A percentile compares a stretch with the other conserved stretches of the same genome.
phyloP scores from a whole-genome alignment of 2,888 invertebrate species.

The Autographa pulchrina region DNA sequence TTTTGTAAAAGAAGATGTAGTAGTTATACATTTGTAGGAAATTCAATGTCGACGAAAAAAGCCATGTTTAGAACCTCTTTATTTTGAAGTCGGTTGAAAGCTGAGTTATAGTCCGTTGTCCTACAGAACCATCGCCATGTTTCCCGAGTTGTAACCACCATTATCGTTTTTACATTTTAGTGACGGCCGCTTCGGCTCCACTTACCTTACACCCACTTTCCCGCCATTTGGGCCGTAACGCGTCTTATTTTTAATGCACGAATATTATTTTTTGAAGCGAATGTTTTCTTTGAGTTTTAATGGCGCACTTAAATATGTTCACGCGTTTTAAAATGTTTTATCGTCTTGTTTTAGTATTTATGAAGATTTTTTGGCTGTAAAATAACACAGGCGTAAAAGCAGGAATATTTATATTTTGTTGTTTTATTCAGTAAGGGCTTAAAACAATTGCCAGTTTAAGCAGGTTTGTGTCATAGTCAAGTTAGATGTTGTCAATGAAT shows the following conservation, averaged over 20 bases:
- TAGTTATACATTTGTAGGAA: no score
- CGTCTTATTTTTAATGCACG: slow-evolving; percentile 34
- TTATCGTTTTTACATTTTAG: slow-evolving; percentile 29
- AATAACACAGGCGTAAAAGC: background rate
- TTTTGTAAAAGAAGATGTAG: no score
- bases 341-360: slow-evolving; percentile 6
- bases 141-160: slow-evolving; percentile 27
- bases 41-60: no score
- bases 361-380: background rate
- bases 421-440: no score
- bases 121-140: background rate
- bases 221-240: slow-evolving; percentile 25
- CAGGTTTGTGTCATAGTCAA: no score
- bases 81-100: no score
- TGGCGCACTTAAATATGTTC: slow-evolving; percentile 14
- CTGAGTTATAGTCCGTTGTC: background rate
- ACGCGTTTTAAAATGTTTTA: background rate
- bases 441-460: no score
- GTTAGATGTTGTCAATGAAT: no score
- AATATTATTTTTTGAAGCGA: slow-evolving; percentile 30
- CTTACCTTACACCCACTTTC: slow-evolving; percentile 29
- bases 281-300: slow-evolving; percentile 33
- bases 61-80: no score
- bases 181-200: slow-evolving; percentile 22
- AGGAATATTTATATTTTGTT: background rate